Evolutionary conservation across 1,140 invertebrate species (phyloP), one percentile per base, ranked within the genome.

Genomic region (Scylla paramamosain): DNA sequence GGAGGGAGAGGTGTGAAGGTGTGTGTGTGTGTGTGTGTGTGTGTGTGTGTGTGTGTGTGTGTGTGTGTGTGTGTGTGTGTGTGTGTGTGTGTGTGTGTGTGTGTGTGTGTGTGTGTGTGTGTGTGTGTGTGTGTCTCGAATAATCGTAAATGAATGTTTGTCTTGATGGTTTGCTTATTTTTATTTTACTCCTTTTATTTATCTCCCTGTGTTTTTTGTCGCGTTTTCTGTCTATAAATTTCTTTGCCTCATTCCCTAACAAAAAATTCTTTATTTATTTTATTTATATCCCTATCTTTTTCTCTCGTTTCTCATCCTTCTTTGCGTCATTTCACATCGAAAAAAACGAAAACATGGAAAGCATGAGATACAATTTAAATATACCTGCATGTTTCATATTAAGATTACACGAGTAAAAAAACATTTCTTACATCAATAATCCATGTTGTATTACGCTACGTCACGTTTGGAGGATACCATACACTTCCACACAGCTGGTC

Each of bases 31-130:
- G 52, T 59, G 2, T 59, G 48, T 52, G 48, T 52, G 48, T 52
- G 48, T 52, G 48, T 52, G 48, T 52, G 48, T 52, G 48, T 52
- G 48, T 52, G 48, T 52, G 48, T 84, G 83, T 84, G 83, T 84
- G 83, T 84, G 83, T 84, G 83, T 84, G 83, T 84, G 83, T 84
- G 83, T 84, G 83, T 84, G 83, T 84, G 83, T 84, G 83, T 84
- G 83, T 84, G 83, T 84, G 83, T 84, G 83, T 84, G 83, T 84
- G 83, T 84, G 83, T 84, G 83, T 84, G 83, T 84, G 83, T 84
- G 83, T 84, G 83, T 91, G 89, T 91, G 45, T 48, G 89, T 32
- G 1, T 84, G 83, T 84, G 83, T 84, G 83, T 84, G 83, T 84
- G 83, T 84, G 83, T 84, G 31, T 84, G 31, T 32, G 83, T 84